Conservation (phyloP, 2,888 invertebrate genomes). For the Phyllotreta striolata region DNA sequence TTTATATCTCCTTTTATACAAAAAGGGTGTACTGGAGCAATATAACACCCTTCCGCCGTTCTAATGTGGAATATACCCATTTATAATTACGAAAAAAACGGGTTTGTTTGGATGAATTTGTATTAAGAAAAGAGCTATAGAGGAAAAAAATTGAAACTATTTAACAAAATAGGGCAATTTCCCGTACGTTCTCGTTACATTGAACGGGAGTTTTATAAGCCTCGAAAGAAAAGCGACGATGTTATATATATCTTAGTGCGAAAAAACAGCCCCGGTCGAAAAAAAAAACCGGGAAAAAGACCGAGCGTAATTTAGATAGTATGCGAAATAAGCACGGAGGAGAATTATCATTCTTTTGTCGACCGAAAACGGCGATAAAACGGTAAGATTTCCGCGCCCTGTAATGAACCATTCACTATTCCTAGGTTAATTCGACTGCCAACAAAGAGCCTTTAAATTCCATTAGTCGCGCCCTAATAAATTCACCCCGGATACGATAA, state of each 20-base stretch:
- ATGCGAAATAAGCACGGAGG: slow-evolving; percentile 21
- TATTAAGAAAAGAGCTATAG: too few relatives aligned
- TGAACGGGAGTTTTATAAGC: slow-evolving; percentile 27
- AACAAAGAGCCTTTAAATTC: background rate
- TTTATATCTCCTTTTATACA: slow-evolving; percentile 12
- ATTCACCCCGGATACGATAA: too few relatives aligned
- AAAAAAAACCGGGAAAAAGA: slow-evolving; percentile 18
- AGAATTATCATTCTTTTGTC: slow-evolving; percentile 8
- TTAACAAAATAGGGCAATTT: slow-evolving; percentile 16
- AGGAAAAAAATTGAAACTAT: too few relatives aligned
- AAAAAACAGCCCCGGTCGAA: slow-evolving; percentile 17
- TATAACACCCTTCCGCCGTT: background rate
- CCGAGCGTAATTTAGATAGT: slow-evolving; percentile 27
- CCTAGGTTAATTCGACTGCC: slow-evolving; percentile 1
- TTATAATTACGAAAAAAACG: background rate
- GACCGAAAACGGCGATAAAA: slow-evolving; percentile 9
- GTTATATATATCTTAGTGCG: slow-evolving; percentile 23
- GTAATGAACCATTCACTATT: background rate
- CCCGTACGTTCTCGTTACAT: slow-evolving; percentile 24
- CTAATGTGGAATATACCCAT: slow-evolving; percentile 4
- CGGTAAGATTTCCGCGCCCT: background rate
- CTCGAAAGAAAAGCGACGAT: slow-evolving; percentile 5
- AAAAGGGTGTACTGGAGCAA: background rate
- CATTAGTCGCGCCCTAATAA: too few relatives aligned
- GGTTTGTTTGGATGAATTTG: too few relatives aligned